phyloP scores from a whole-genome alignment of 2,797 vertebrate genomes.

The Darevskia mixta region DNA sequence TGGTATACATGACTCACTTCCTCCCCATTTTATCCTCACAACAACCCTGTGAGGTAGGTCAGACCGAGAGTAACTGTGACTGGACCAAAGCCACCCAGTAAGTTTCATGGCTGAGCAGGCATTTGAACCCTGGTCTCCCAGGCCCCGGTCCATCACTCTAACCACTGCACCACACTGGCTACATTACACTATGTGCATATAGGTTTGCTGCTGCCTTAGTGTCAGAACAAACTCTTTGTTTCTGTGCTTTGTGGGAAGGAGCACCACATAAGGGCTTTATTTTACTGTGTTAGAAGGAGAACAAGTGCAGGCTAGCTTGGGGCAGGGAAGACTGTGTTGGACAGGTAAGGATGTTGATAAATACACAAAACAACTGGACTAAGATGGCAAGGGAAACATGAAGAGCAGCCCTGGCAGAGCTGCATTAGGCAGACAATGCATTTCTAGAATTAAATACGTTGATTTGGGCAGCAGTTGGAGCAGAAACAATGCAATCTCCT shows the following conservation, averaged over 20 bases:
- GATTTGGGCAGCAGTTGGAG: neutral
- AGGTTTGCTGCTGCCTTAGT: neutral
- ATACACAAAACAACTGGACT: neutral
- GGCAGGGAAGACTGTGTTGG: neutral
- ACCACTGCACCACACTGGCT: too few species aligned
- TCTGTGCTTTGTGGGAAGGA: neutral
- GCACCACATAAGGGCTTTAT: neutral
- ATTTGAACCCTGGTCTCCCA: too few species aligned
- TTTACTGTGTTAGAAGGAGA: neutral
- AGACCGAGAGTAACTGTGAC: too few species aligned
- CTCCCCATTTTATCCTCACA: too few species aligned
- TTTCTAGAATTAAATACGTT: neutral
- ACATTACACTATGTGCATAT: too few species aligned
- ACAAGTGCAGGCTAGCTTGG: neutral
- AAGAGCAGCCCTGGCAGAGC: neutral
- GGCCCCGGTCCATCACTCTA: too few species aligned
- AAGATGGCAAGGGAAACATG: neutral
- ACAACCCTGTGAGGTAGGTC: too few species aligned
- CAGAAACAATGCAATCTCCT: constrained; percentile 17
- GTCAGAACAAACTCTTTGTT: neutral
- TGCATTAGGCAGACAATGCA: neutral
- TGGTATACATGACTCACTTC: too few species aligned
- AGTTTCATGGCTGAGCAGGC: too few species aligned
- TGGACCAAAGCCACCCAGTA: too few species aligned
- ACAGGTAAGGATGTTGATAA: neutral